phyloP scores from a whole-genome alignment of 2,113 vertebrate species.

The Poeciliopsis occidentalis region DNA sequence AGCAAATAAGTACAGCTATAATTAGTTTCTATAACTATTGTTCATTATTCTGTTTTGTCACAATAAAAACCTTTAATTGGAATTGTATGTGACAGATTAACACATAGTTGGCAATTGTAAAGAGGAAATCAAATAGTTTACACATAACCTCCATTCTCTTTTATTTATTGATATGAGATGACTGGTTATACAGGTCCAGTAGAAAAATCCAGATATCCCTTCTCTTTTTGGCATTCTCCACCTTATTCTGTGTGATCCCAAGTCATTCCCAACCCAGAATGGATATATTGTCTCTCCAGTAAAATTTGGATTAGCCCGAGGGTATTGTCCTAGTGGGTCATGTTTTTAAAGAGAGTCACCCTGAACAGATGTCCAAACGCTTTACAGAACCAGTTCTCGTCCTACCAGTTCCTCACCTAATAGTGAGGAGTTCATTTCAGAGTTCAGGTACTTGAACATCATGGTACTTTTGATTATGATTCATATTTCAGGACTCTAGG shows the following conservation, averaged over 20 bases:
- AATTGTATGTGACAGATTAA: background rate
- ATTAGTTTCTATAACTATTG: background rate
- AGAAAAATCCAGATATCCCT: background rate
- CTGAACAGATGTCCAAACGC: background rate
- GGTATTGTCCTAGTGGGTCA: background rate
- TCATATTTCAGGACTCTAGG: background rate
- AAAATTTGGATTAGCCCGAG: background rate
- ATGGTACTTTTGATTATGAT: background rate
- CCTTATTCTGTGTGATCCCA: too few species aligned
- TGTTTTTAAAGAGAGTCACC: background rate
- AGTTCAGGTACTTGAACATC: background rate
- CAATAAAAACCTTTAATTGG: background rate
- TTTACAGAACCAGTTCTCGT: background rate
- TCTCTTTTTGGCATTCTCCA: too few species aligned
- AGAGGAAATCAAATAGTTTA: background rate
- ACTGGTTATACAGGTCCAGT: background rate
- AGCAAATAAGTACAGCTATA: conserved; percentile 18
- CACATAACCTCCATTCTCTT: background rate
- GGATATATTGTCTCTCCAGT: background rate
- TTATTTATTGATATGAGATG: background rate
- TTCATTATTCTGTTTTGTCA: background rate
- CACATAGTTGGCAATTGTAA: background rate
- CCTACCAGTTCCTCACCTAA: background rate
- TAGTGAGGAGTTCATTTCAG: background rate
- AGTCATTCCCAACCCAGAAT: background rate